Conservation (phyloP, 2,113 vertebrate genomes). For the Sprattus sprattus region DNA sequence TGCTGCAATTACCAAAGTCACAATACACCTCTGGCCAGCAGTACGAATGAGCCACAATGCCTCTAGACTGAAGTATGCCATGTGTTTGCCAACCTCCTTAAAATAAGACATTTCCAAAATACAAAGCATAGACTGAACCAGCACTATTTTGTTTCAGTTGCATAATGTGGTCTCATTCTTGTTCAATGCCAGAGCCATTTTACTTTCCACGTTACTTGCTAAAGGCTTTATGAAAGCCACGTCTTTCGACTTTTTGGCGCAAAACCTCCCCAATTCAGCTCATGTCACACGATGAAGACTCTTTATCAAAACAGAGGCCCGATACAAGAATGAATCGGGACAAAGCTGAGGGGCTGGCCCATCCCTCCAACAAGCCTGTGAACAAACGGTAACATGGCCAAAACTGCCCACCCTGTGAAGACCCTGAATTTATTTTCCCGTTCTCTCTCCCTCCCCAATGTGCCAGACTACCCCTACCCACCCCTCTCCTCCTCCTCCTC, state of each 20-base stretch:
- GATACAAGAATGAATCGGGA: slow-evolving; percentile 71
- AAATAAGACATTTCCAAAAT: not conserved
- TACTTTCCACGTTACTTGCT: not conserved
- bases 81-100: not conserved
- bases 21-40: not conserved
- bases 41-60: not conserved
- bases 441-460: not conserved
- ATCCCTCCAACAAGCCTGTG: slow-evolving; percentile 79
- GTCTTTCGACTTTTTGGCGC: not conserved
- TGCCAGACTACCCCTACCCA: not conserved
- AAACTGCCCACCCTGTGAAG: slow-evolving; percentile 78
- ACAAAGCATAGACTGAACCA: not conserved
- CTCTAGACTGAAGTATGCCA: not conserved
- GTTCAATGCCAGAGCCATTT: not conserved
- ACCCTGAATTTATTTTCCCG: slow-evolving; percentile 80
- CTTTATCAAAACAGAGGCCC: slow-evolving; percentile 44
- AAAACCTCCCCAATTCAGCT: not conserved
- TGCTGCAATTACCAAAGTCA: not conserved
- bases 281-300: slow-evolving; percentile 14
- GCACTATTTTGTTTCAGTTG: not conserved
- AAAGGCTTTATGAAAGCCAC: not conserved
- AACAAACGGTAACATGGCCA: slow-evolving; percentile 88
- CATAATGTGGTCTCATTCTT: not conserved
- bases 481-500: not conserved
- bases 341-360: slow-evolving; percentile 73